Base-by-base conservation (phyloP, 2,113 vertebrate species). In the Chaetops frenatus region DNA sequence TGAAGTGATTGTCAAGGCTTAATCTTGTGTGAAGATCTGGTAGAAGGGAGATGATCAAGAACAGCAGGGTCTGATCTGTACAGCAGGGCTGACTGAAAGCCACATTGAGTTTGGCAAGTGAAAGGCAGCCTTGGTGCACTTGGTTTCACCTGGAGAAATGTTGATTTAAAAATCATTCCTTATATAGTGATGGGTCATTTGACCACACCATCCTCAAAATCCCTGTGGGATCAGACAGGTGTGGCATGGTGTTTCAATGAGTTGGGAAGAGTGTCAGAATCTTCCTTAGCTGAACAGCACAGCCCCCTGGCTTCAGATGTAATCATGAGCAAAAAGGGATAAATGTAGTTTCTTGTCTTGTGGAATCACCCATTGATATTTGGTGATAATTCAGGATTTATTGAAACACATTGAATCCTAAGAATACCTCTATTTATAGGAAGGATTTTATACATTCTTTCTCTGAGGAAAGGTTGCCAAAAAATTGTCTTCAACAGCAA, bases 331-430 rank as follows among this genome's bases (percentile, higher is more conserved):
- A 61, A 51, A 80, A 51, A 33, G 9, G 15, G 10, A 38, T 25
- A 56, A 64, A 44, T 23, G 17, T 35, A 15, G 2, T 7, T 29
- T 86, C 51, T 57, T 47, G 2, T 73, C 12, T 33, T 42, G 23
- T 78, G 40, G 42, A 81, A 21, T 16, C 18, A 38, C 8, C 12
- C 44, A 31, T 22, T 0, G 0, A 12, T 4, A 7, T 56, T 56
- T 70, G 9, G 5, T 83, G 36, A 42, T 19, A 81, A 35, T 44
- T 66, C 33, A 61, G 15, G 9, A 36, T 83, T 40, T 77, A 31
- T 27, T 66, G 24, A 71, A 79, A 24, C 6, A 40, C 1, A 2
- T 6, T 62, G 18, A 53, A n/a, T 54, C 11, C 64, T 64, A 64
- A 72, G 10, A 64, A 65, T 69, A 15, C 2, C 33, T 2, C 54